A percentile compares a stretch with the other conserved stretches of the same genome.
phyloP scores from a whole-genome alignment of 1,140 invertebrate genomes.

The Lamellibrachia luymesi region DNA sequence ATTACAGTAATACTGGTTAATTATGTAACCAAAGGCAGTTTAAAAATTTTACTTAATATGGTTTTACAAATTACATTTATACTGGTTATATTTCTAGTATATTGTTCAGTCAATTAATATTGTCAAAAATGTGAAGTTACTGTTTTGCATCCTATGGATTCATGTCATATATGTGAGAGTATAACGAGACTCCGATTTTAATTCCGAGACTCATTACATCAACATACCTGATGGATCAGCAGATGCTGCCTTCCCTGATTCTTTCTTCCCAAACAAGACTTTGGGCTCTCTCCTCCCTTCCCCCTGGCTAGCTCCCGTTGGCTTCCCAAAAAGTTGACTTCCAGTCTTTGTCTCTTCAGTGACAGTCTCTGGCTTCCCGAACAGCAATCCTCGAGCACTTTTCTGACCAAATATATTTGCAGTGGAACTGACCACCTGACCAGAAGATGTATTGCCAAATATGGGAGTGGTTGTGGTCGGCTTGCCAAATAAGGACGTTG shows the following conservation, averaged over 20 bases:
- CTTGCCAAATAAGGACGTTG: background rate
- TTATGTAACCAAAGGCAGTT: no score
- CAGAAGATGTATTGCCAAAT: background rate
- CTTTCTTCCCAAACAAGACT: background rate
- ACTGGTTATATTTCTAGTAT: background rate
- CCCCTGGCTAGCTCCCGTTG: background rate
- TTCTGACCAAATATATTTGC: background rate
- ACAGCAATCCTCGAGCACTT: background rate
- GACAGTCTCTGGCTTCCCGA: background rate
- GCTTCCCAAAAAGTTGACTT: background rate
- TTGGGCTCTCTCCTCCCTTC: background rate
- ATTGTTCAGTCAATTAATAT: background rate
- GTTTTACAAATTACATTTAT: no score
- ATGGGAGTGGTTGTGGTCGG: background rate
- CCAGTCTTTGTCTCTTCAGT: background rate
- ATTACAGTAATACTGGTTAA: no score
- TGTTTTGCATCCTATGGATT: no score
- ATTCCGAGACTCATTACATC: background rate
- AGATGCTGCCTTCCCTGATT: background rate
- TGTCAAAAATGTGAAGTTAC: background rate
- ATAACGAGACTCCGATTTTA: background rate
- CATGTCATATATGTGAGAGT: no score
- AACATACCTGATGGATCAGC: background rate
- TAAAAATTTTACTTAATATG: no score
- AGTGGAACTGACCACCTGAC: background rate